phyloP scores from a whole-genome alignment of 2,888 invertebrate species.

The Melanostoma scalare region DNA sequence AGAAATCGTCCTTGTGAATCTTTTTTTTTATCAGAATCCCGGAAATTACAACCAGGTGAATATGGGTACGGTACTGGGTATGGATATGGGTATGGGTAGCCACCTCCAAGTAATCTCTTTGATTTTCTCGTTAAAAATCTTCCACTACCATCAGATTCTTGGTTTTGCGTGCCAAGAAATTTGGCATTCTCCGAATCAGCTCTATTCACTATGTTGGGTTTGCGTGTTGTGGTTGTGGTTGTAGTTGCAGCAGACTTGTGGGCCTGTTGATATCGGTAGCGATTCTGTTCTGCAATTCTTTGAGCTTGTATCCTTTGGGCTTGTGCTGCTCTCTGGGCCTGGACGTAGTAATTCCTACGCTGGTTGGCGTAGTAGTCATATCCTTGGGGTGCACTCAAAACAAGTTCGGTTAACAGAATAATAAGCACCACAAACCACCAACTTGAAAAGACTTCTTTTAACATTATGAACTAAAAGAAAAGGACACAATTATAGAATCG shows the following conservation, averaged over 20 bases:
- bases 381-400: constrained; percentile 56
- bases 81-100: constrained; percentile 31
- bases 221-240: constrained; percentile 12
- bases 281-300: constrained; percentile 24
- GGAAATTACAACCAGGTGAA: constrained; percentile 33
- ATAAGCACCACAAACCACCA: constrained; percentile 35
- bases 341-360: constrained; percentile 50
- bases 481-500: neutral
- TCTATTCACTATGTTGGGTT: constrained; percentile 50
- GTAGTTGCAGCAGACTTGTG: neutral
- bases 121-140: constrained; percentile 57
- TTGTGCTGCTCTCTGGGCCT: constrained; percentile 56
- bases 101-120: constrained; percentile 26
- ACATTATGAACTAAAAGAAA: constrained; percentile 18
- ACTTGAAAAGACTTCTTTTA: neutral
- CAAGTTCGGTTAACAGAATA: constrained; percentile 40
- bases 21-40: constrained; percentile 71
- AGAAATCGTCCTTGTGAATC: constrained; percentile 78
- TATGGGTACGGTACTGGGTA: neutral
- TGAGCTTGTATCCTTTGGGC: constrained; percentile 42
- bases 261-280: constrained; percentile 30
- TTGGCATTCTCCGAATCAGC: constrained; percentile 79
- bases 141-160: constrained; percentile 74
- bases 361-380: constrained; percentile 59
- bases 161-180: constrained; percentile 78